Conservation (phyloP, 2,797 vertebrate genomes). For the Liasis olivaceus region DNA sequence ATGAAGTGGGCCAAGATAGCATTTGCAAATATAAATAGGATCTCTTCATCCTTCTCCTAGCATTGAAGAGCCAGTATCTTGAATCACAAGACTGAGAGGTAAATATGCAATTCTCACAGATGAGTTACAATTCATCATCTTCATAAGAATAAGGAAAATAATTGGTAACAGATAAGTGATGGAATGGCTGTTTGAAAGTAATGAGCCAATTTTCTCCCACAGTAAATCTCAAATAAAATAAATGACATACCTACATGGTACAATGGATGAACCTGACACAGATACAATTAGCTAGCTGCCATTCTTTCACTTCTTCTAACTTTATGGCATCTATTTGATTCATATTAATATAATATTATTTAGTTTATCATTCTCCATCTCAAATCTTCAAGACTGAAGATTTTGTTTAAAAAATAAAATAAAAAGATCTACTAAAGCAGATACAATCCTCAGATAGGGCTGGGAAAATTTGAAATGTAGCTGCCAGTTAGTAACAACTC, state of each 20-base stretch:
- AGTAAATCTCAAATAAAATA: slow-evolving; percentile 52
- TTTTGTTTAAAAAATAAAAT: not conserved
- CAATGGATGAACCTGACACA: slow-evolving; percentile 57
- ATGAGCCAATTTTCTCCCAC: slow-evolving; percentile 39
- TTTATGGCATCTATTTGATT: slow-evolving; percentile 17
- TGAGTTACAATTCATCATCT: slow-evolving; percentile 36
- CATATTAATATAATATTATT: slow-evolving; percentile 16
- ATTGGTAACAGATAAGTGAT: not conserved
- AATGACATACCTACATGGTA: slow-evolving; percentile 43
- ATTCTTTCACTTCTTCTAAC: not conserved
- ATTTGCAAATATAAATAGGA: not conserved
- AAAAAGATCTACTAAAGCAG: slow-evolving; percentile 7
- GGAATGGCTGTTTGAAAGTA: slow-evolving; percentile 37
- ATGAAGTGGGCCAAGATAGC: not conserved
- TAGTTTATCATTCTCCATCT: not conserved
- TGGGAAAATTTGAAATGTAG: not conserved
- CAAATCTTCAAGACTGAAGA: not conserved
- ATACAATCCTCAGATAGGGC: not conserved
- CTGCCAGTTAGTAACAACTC: not conserved
- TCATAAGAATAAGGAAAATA: not conserved
- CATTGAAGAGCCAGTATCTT: not conserved
- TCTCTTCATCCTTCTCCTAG: not conserved
- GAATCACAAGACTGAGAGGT: slow-evolving; percentile 22
- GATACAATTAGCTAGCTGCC: slow-evolving; percentile 33
- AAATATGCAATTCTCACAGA: not conserved